Conservation (phyloP, 1,140 invertebrate genomes). For the Euborellia annulipes region DNA sequence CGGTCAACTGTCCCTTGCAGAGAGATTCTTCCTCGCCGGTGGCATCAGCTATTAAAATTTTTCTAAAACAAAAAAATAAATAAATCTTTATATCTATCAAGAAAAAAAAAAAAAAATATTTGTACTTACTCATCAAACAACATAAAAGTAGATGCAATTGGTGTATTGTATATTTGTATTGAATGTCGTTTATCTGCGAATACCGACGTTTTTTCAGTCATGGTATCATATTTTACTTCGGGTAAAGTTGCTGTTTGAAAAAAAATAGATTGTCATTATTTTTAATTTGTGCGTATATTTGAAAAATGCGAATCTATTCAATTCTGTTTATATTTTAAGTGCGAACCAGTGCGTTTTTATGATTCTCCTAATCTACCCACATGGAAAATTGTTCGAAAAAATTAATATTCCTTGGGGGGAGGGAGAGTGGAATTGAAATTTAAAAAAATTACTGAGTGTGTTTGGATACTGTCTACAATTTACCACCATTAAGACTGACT, state of each 20-base stretch:
- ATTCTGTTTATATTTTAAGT: neutral
- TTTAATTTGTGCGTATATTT: neutral
- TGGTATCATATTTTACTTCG: conserved; percentile 41
- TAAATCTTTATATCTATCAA: too few species aligned
- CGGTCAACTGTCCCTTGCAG: too few species aligned
- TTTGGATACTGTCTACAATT: neutral
- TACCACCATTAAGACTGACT: neutral
- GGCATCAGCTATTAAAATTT: too few species aligned
- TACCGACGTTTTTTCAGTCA: conserved; percentile 41
- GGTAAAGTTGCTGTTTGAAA: conserved; percentile 46
- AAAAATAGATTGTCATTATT: neutral
- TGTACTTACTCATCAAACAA: conserved; percentile 52
- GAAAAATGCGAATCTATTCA: neutral
- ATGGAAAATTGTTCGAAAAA: neutral
- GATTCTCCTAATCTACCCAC: neutral
- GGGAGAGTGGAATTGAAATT: too few species aligned
- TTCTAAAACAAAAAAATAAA: too few species aligned
- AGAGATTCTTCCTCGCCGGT: too few species aligned
- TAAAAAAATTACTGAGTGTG: too few species aligned
- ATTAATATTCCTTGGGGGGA: too few species aligned
- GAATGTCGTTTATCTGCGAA: conserved; percentile 32
- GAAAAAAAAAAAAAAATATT: too few species aligned
- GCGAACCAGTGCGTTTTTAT: neutral
- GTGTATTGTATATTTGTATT: conserved; percentile 37
- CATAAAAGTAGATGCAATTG: conserved; percentile 53